phyloP scores from a whole-genome alignment of 2,113 vertebrate species.

The Sciurus niger region DNA sequence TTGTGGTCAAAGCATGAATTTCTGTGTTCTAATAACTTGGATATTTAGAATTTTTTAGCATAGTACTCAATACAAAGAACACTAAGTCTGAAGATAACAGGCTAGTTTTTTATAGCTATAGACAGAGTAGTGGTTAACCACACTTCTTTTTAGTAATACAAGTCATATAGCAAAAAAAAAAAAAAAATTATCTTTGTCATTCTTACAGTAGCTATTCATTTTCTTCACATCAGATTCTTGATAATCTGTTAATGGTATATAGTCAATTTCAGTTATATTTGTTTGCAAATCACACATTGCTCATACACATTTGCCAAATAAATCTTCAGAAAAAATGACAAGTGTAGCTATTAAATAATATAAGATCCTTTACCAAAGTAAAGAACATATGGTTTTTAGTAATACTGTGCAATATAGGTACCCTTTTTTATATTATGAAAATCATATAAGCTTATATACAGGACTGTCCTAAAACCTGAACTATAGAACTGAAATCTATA shows the following conservation, averaged over 20 bases:
- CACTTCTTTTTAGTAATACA: conserved; percentile 33
- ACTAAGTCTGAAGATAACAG: not conserved
- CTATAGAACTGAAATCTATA: not conserved
- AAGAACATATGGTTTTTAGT: not conserved
- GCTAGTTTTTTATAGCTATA: not conserved
- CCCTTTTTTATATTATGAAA: not conserved
- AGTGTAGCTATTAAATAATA: not conserved
- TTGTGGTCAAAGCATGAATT: not conserved
- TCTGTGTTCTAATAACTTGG: not conserved
- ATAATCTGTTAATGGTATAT: not conserved
- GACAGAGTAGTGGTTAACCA: not conserved
- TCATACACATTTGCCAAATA: conserved; percentile 1
- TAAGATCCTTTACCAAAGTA: conserved; percentile 6
- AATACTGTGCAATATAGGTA: not conserved
- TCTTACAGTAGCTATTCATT: not conserved
- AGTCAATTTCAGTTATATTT: not conserved
- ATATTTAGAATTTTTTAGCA: conserved; percentile 1
- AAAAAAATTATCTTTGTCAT: not conserved
- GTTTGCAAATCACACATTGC: conserved; percentile 16
- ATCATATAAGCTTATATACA: not conserved
- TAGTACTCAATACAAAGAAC: not conserved
- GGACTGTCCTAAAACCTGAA: not conserved
- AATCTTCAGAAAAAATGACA: conserved; percentile 24
- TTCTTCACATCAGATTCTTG: conserved; percentile 16
- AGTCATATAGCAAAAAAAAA: not conserved